phyloP scores from a whole-genome alignment of 2,113 vertebrate species.

The Orthonyx spaldingii region DNA sequence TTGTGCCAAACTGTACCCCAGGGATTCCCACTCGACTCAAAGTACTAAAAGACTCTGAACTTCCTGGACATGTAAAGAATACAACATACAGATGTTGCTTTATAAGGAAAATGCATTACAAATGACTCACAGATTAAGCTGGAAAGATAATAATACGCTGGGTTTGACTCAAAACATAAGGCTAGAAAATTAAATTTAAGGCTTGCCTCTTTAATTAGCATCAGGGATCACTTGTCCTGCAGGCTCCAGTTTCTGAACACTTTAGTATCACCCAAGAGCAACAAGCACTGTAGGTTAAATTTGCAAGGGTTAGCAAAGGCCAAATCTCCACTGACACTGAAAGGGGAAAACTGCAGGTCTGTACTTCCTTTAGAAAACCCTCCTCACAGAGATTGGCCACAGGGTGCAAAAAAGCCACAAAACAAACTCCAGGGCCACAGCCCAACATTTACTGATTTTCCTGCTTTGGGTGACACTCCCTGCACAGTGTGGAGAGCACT shows the following conservation, averaged over 20 bases:
- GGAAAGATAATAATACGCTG: background rate
- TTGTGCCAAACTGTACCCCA: background rate
- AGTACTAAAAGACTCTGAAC: background rate
- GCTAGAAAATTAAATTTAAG: background rate
- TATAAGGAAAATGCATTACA: background rate
- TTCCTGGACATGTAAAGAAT: background rate
- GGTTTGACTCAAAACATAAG: background rate
- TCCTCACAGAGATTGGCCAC: background rate
- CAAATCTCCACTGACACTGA: background rate
- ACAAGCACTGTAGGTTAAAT: background rate
- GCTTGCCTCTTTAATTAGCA: background rate
- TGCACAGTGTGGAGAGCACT: background rate
- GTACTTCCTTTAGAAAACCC: background rate
- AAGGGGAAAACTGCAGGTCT: background rate
- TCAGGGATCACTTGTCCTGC: background rate
- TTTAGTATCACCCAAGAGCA: background rate
- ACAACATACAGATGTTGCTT: background rate
- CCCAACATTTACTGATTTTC: background rate
- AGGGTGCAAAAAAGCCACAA: background rate
- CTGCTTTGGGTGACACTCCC: background rate
- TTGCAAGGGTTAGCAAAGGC: background rate
- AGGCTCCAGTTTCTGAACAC: background rate
- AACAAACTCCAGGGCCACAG: too few relatives aligned
- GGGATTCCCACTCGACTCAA: background rate
- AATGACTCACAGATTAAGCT: background rate